Evolutionary conservation across 2,888 invertebrate genomes (phyloP), one percentile per base, ranked within the genome.

Genomic region (Psylliodes chrysocephalus): DNA sequence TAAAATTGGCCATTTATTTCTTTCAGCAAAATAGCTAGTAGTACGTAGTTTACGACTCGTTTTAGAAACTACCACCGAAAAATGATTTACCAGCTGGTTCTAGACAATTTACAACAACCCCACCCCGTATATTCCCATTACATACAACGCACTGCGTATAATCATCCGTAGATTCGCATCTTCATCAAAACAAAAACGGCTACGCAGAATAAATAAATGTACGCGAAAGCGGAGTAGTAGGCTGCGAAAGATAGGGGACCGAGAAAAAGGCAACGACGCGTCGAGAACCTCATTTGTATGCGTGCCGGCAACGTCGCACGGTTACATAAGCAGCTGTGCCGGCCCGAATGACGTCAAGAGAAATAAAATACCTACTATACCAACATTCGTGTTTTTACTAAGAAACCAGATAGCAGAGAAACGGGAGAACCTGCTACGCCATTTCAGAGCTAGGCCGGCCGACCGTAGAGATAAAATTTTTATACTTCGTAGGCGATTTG

Each of bases 321-420:
- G 76, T 79, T 79, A 79, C 76, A 77, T 79, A 79, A 78, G 79
- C 78, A 78, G 77, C 78, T 78, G 78, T 77, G 75, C 74, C 75
- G 74, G 77, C 76, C 76, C 72, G 74, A 65, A 65, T 78, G 78
- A 79, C 78, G 78, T 78, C 79, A 77, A 60, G 60, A 55, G 57
- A 64, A 46, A 40, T 35, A 60, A 62, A 42, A 42, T 42, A 42
- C 42, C 38, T 5, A 42, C 33, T 33, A 33, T 33, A 33, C 3
- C 22, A 22, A 33, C 33, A 42, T 8, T 5, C 42, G 5, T 18
- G 18, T 38, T 1, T 40, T 15, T 14, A 5, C 12, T 12, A 7
- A 42, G 42, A 42, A 18, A 42, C 17, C 10, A 42, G 18, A 42
- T 8, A 42, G 17, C 4, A 38, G 18, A 42, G 42, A 18, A 42